phyloP scores from a whole-genome alignment of 2,888 invertebrate genomes.

The Drosophila macrospina region DNA sequence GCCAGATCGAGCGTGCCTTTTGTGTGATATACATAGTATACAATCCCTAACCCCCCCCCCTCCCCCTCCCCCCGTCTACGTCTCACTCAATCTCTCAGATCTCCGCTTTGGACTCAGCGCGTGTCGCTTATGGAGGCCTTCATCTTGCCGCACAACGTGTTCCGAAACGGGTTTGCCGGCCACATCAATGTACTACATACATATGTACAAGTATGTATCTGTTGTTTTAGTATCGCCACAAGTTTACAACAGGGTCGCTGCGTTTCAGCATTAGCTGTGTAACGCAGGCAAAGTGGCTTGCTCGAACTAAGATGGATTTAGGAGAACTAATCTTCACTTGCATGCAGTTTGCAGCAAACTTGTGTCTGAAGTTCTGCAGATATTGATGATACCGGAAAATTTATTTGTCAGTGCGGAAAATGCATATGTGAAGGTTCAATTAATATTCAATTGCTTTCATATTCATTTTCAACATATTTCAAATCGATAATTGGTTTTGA shows the following conservation, averaged over 20 bases:
- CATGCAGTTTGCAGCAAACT: too few relatives aligned
- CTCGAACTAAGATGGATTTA: too few relatives aligned
- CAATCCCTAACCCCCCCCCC: conserved; percentile 43
- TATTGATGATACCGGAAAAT: too few relatives aligned
- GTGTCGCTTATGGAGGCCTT: conserved; percentile 71
- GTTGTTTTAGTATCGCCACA: conserved; percentile 31
- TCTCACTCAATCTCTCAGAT: conserved; percentile 5
- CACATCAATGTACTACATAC: conserved; percentile 43
- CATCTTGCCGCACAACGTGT: conserved; percentile 77
- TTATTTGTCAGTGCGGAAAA: too few relatives aligned
- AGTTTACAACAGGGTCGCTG: conserved; percentile 37
- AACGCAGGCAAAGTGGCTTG: conserved; percentile 1
- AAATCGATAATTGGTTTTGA: too few relatives aligned
- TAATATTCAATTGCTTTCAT: too few relatives aligned
- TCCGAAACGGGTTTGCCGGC: conserved; percentile 71
- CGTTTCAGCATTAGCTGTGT: conserved; percentile 21
- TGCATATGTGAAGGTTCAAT: too few relatives aligned
- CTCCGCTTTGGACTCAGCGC: conserved; percentile 60
- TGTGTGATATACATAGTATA: conserved; percentile 56
- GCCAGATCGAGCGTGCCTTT: conserved; percentile 74
- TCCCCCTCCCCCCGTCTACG: background rate
- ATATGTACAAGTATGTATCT: conserved; percentile 31
- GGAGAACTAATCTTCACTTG: too few relatives aligned
- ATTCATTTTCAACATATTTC: too few relatives aligned
- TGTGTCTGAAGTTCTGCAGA: too few relatives aligned